A percentile compares a stretch with the other conserved stretches of the same genome.
phyloP scores from a whole-genome alignment of 2,113 vertebrate species.

The Nesospiza acunhae region DNA sequence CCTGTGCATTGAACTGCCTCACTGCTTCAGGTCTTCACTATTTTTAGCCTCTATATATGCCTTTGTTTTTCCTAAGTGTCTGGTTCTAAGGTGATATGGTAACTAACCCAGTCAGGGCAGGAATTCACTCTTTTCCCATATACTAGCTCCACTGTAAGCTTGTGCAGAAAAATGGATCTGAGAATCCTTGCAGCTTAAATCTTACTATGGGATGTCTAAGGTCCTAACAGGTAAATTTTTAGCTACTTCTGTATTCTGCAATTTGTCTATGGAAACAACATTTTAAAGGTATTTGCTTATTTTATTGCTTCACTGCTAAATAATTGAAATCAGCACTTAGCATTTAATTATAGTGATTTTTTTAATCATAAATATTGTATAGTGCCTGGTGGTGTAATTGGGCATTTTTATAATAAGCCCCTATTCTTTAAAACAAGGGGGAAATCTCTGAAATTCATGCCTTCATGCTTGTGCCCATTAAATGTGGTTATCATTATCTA shows the following conservation, averaged over 20 bases:
- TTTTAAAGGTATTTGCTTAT: neutral
- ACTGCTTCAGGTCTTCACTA: neutral
- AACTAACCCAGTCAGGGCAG: neutral
- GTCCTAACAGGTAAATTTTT: neutral
- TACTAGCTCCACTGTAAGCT: neutral
- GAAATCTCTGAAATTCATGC: neutral
- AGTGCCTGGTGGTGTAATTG: neutral
- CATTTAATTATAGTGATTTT: constrained; percentile 38
- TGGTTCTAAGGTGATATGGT: neutral
- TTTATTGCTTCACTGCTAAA: constrained; percentile 11
- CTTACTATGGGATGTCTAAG: neutral
- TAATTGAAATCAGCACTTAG: neutral
- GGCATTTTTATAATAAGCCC: neutral
- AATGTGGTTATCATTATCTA: constrained; percentile 25
- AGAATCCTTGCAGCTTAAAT: neutral
- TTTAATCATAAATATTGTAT: neutral
- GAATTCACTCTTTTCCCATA: neutral
- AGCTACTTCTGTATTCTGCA: neutral
- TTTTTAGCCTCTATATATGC: neutral
- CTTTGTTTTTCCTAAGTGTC: neutral
- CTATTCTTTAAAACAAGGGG: neutral
- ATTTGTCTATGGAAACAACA: neutral
- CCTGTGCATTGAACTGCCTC: neutral
- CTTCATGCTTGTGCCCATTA: constrained; percentile 5
- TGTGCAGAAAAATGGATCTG: neutral